Evolutionary conservation across 2,888 invertebrate species (phyloP), one percentile per base, ranked within the genome.

Genomic region (Synergus laeviventris): DNA sequence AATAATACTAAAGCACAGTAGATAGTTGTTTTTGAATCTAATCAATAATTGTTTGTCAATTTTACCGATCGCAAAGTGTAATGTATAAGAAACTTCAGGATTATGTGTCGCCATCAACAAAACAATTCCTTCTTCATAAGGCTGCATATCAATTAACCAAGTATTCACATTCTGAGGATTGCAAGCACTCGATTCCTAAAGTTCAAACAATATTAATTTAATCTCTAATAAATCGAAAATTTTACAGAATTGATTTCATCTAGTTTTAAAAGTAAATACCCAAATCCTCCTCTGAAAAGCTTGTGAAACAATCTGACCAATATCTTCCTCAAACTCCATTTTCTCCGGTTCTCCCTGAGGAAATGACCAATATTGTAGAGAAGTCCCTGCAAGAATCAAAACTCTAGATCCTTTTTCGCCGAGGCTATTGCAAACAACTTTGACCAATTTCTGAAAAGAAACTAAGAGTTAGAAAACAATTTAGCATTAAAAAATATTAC

Each of bases 331-430:
- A 89, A 94, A 95, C 79, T 96, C 91, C 81, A 96, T 91, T 88
- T 94, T 93, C 87, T 96, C 97, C n/a, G 91, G 89, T 83, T 94
- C 93, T n/a, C 92, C 92, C 38, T 92, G 91, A 66, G 91, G 93
- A 75, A 96, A 93, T 73, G 93, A 92, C 98, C 98, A 98, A 87
- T 96, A 95, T 91, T 98, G 97, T 78, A 98, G 91, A 82, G 94
- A 94, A 59, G 95, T 94, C 74, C 96, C 97, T 16, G 96, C 94
- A 76, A 97, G 91, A 74, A 96, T 94, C 80, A 94, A 94, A n/a
- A 96, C 93, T 73, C 93, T 91, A 84, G 94, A 93, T 54, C 92
- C 92, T 87, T 89, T 80, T 86, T 91, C 82, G 89, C 91, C 83
- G 21, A 87, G 73, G 70, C 79, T 78, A 76, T 86, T 84, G 89